Conservation (phyloP, 2,797 vertebrate genomes). For the Ptychadena robeensis region DNA sequence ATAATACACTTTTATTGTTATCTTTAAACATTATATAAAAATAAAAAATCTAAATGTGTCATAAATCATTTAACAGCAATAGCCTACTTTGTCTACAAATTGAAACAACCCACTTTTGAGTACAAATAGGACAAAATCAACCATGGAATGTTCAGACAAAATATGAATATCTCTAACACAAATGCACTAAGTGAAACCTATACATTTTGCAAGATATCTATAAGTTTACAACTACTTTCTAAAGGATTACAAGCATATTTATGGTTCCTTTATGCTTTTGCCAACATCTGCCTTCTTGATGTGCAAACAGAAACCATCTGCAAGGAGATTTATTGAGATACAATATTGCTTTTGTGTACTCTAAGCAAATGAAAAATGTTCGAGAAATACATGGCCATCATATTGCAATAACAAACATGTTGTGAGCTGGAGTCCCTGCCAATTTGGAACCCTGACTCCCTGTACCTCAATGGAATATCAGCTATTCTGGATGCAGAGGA, state of each 20-base stretch:
- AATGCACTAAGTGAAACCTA: background rate
- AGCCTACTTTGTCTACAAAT: no score
- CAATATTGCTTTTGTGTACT: conserved; percentile 8
- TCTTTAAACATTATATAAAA: no score
- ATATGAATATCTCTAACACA: background rate
- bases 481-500: background rate
- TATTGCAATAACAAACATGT: conserved; percentile 5
- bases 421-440: background rate
- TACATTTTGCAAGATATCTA: background rate
- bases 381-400: background rate
- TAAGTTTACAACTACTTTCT: background rate
- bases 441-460: background rate
- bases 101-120: no score
- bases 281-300: conserved; percentile 15
- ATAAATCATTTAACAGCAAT: no score
- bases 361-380: conserved; percentile 8
- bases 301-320: conserved; percentile 25
- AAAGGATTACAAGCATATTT: conserved; percentile 20
- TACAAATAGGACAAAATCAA: no score
- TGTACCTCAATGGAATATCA: background rate
- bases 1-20: no score
- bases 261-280: conserved; percentile 10
- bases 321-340: conserved; percentile 8
- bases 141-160: no score
- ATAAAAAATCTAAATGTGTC: no score